Evolutionary conservation across 2,113 vertebrate genomes (phyloP), one percentile per base, ranked within the genome.

Genomic region (Tricholaema leucomelas): DNA sequence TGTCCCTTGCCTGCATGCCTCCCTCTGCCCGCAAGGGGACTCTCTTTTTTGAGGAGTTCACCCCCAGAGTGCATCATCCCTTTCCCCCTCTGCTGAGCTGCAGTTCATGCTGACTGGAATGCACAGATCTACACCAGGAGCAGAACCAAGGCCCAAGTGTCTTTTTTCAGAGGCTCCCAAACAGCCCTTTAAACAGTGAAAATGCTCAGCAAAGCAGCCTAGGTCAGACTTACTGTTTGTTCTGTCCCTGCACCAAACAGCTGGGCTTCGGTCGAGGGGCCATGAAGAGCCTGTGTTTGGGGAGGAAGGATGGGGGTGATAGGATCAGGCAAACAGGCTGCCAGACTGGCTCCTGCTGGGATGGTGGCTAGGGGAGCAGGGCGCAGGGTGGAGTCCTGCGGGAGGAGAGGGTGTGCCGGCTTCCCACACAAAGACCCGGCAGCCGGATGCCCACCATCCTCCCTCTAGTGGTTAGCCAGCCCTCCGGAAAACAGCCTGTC

Each of bases 1-100:
- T 92, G 83, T 64, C 36, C 81, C 60, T 64, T 91, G 90, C 80
- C 81, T 0, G 54, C 94, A 91, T 94, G 94, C 85, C 27, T 88
- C 54, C 79, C 52, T 82, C 64, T 44, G 12, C 40, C 28, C 58
- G 46, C 20, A 27, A 5, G 4, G 50, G 52, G 31, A 90, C 40
- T 24, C 30, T 70, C 20, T 12, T 66, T 28, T 63, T 31, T 20
- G 15, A 12, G 11, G 17, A 12, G 27, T 90, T 74, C 7, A 20
- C 4, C 60, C 10, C 73, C 36, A 18, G 25, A 79, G 67, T 38
- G 40, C 15, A 5, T 61, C 18, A 59, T 66, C 50, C 31, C 10
- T 15, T 83, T 81, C 38, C 10, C 63, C 36, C 15, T 77, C 66
- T 91, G 88, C 70, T 70, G 63, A 92, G 67, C 81, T 87, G 66